These are phyloP conservation scores for Bambusicola thoracicus DNA, from an alignment of 2,113 vertebrate genomes.

Conservation along the genomic window DNA sequence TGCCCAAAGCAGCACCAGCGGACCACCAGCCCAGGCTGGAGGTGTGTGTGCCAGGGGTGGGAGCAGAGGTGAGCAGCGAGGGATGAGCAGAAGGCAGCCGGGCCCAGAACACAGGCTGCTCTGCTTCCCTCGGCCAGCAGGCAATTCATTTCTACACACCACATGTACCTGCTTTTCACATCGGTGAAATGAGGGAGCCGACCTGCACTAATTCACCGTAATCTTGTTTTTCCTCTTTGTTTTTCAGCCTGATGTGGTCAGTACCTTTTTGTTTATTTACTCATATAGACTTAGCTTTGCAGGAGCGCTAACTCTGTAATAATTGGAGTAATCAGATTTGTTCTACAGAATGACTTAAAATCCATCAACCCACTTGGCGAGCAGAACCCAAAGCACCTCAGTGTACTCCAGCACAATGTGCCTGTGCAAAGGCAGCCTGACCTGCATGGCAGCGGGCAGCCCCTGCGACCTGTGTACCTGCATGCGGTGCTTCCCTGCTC, in stretches of 20 bases:
- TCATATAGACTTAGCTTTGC: conserved; percentile 21
- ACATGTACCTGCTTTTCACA: conserved; percentile 40
- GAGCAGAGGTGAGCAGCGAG: fast-evolving
- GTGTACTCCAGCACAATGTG: not conserved
- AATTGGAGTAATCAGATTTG: conserved; percentile 65
- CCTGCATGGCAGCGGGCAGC: not conserved
- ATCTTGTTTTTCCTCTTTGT: conserved; percentile 57
- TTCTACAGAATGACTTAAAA: not conserved
- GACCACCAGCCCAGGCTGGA: fast-evolving
- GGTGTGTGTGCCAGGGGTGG: not conserved
- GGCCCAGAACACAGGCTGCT: fast-evolving
- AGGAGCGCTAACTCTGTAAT: not conserved
- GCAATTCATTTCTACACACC: not conserved
- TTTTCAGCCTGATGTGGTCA: conserved; percentile 18
- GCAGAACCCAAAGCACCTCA: not conserved
- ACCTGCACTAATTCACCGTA: conserved; percentile 58
- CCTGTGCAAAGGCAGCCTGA: not conserved
- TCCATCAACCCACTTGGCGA: not conserved
- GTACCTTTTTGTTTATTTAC: not conserved
- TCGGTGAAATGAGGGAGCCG: not conserved
- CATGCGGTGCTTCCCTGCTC: fast-evolving
- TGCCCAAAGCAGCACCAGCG: fast-evolving
- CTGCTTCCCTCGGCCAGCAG: fast-evolving
- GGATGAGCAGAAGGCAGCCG: fast-evolving
- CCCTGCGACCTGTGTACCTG: fast-evolving